Conservation (phyloP, 2,113 vertebrate species). For the Ptychochromis oligacanthus region DNA sequence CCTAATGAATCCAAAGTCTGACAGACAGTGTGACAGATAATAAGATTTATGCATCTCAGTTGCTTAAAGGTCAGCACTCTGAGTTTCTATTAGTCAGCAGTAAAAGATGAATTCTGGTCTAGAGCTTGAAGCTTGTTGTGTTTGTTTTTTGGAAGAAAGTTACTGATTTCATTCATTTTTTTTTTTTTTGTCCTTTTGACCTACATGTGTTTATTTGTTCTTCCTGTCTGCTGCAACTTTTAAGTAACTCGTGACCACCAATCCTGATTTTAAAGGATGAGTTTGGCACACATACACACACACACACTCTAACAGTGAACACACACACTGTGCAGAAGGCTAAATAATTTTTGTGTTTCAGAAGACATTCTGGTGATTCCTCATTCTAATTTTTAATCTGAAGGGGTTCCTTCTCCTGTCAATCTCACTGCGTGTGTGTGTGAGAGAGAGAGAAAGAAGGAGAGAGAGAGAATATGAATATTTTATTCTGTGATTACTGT, state of each 20-base stretch:
- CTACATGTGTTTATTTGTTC: neutral
- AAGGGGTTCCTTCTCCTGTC: constrained; percentile 68
- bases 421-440: constrained; percentile 16
- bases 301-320: too few relatives aligned
- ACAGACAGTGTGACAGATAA: neutral
- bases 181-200: too few relatives aligned
- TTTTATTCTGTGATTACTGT: too few relatives aligned
- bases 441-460: too few relatives aligned
- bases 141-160: neutral
- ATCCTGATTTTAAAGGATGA: neutral
- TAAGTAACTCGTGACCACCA: neutral
- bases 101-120: too few relatives aligned
- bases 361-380: constrained; percentile 95
- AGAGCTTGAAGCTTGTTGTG: neutral
- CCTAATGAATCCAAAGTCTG: too few relatives aligned
- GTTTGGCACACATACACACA: constrained; percentile 36
- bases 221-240: neutral
- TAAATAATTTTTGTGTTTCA: constrained; percentile 98
- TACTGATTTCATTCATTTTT: too few relatives aligned
- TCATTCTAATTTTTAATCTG: constrained; percentile 90
- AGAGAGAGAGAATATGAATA: too few relatives aligned
- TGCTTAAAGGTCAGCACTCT: too few relatives aligned
- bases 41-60: too few relatives aligned
- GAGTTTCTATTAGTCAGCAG: too few relatives aligned
- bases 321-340: constrained; percentile 89